Evolutionary conservation across 2,797 vertebrate species (phyloP), one percentile per base, ranked within the genome.

Genomic region (Pagetopsis macropterus): DNA sequence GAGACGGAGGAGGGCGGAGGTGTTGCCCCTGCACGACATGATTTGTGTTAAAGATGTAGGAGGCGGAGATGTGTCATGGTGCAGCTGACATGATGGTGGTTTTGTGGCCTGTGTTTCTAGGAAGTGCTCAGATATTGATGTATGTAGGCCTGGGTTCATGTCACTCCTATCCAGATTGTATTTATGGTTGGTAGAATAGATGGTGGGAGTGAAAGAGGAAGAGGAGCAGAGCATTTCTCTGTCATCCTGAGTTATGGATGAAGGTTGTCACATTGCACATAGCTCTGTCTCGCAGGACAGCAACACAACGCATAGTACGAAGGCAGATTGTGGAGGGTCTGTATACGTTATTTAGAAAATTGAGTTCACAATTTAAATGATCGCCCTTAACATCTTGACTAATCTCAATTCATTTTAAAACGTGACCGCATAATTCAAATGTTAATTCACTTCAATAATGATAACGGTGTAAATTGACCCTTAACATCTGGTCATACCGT

Each of bases 201-300:
- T 40, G 52, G 60, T 33, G 55, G 50, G 40, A 49, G 49, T 1
- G 56, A 56, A 44, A 44, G 40, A 37, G 48, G 11, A 33, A 27
- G 27, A 8, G 17, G 55, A 43, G 48, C 33, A 44, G 11, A 52
- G 50, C 51, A 44, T 58, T 76, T 40, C 16, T 56, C 14, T 43
- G 76, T 84, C 76, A 64, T 44, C 19, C 7, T 72, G 33, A 81
- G 23, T 52, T 65, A 84, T 74, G 63, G 67, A 72, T 51, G 55
- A 71, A 63, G 62, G 72, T 51, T 68, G 70, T 70, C 57, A 50
- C 76, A 54, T 75, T 46, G 17, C 17, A 17, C 17, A 17, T 33
- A 37, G 33, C 9, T 21, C n/a, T 1, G 9, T 19, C 10, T 50
- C n/a, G 11, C 19, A 50, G 19, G 19, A 50, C 49, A 13, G 49